A percentile compares a stretch with the other conserved stretches of the same genome.
phyloP scores from a whole-genome alignment of 2,113 vertebrate genomes.

The Diadophis punctatus region DNA sequence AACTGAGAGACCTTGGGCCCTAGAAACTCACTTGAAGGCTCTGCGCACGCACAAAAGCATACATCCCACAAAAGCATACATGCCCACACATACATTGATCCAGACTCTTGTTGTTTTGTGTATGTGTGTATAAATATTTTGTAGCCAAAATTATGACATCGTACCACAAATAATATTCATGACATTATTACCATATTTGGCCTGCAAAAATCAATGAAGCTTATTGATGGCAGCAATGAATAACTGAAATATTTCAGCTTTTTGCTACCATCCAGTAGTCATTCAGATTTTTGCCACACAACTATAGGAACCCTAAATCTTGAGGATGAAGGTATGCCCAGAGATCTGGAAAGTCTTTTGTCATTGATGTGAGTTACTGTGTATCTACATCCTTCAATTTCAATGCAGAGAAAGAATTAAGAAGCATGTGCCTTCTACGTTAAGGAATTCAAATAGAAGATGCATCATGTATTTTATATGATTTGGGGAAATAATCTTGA shows the following conservation, averaged over 20 bases:
- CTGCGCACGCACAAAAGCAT: neutral
- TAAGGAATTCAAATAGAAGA: neutral
- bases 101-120: neutral
- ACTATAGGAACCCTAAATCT: neutral
- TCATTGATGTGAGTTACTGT: neutral
- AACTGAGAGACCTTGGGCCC: neutral
- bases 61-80: neutral
- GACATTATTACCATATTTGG: neutral
- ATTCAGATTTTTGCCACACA: neutral
- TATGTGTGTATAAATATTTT: neutral
- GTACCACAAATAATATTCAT: neutral
- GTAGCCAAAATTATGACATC: neutral
- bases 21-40: neutral
- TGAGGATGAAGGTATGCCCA: neutral
- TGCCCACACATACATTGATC: neutral
- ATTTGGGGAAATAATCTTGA: constrained; percentile 36
- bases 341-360: too few relatives aligned
- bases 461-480: neutral
- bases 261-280: neutral
- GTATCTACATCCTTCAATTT: neutral
- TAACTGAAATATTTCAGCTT: neutral
- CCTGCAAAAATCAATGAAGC: neutral
- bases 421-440: neutral
- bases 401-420: neutral
- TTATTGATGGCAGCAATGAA: neutral